Conservation (phyloP, 2,113 vertebrate species). For the Terrapene triunguis region DNA sequence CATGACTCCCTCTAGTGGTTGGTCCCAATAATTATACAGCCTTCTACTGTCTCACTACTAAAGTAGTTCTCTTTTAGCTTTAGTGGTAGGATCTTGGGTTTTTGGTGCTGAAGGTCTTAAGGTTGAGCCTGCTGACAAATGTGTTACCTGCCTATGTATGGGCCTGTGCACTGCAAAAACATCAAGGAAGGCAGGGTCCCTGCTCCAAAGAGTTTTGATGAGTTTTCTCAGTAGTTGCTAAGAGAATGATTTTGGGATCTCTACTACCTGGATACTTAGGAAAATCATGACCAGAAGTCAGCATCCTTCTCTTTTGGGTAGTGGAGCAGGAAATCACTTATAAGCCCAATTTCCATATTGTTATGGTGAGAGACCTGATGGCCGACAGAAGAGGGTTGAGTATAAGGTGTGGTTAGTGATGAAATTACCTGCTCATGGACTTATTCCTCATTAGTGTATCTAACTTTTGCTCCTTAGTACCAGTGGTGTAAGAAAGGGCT, state of each 20-base stretch:
- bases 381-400: not conserved
- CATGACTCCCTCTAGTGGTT: constrained; percentile 70
- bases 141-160: rapidly evolving
- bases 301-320: not conserved
- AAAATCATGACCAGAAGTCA: not conserved
- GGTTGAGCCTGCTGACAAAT: not conserved
- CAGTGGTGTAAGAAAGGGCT: not conserved
- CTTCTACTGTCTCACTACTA: not conserved
- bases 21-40: constrained; percentile 29
- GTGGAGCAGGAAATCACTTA: not conserved
- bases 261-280: not conserved
- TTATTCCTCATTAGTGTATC: not conserved
- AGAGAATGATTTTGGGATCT: not conserved
- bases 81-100: not conserved
- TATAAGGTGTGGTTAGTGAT: not conserved
- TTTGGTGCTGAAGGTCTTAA: not conserved
- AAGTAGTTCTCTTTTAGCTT: not conserved
- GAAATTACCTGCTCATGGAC: not conserved
- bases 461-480: too few species aligned
- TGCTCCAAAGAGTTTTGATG: not conserved
- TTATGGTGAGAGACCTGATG: not conserved
- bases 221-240: not conserved
- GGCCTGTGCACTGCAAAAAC: not conserved
- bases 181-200: not conserved
- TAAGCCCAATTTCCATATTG: not conserved